Conservation (phyloP, 2,113 vertebrate species). For the Raja brachyura region DNA sequence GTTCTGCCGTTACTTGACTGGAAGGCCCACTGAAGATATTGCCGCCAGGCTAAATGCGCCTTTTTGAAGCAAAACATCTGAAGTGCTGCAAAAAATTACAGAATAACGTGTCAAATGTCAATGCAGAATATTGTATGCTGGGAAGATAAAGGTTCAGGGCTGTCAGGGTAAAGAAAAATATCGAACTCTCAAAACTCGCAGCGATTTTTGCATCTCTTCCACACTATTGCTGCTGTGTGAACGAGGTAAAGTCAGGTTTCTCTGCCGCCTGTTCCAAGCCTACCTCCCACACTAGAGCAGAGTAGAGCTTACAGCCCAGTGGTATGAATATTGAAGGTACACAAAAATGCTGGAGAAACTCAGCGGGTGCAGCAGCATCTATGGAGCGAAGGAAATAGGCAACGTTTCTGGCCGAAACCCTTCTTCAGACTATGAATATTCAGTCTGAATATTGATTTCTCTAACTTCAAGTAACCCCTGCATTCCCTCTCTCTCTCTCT, state of each 20-base stretch:
- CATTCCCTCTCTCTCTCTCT: too few relatives aligned
- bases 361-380: too few relatives aligned
- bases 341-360: too few relatives aligned
- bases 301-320: too few relatives aligned
- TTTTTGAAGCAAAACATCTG: neutral
- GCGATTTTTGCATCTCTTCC: too few relatives aligned
- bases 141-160: neutral
- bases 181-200: neutral
- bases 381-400: too few relatives aligned
- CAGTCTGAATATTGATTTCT: too few relatives aligned
- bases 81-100: neutral
- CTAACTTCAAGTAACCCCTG: too few relatives aligned
- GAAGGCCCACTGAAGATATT: neutral
- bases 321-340: too few relatives aligned
- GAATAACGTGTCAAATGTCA: neutral
- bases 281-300: neutral
- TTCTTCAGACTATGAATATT: too few relatives aligned
- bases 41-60: neutral
- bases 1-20: neutral
- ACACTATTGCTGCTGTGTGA: too few relatives aligned
- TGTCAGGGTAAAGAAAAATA: neutral
- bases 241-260: neutral
- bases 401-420: too few relatives aligned
- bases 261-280: neutral
- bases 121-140: neutral